phyloP scores from a whole-genome alignment of 2,113 vertebrate species.

The Bothrops jararaca region DNA sequence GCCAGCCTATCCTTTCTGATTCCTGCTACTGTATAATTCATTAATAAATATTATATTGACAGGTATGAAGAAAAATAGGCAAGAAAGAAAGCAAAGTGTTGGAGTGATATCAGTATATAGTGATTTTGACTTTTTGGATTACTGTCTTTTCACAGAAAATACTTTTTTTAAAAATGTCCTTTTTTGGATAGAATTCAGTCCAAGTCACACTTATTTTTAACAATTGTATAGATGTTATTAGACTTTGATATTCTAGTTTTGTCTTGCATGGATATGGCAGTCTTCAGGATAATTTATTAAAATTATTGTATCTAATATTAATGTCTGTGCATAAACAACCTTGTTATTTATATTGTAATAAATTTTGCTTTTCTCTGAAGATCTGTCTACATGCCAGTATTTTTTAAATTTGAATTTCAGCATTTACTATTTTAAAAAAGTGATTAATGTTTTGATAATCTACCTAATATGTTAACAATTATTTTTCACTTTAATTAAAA shows the following conservation, averaged over 20 bases:
- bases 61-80: too few species aligned
- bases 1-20: too few species aligned
- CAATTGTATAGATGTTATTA: background rate
- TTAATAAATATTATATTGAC: background rate
- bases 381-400: background rate
- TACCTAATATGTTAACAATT: background rate
- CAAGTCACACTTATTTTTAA: background rate
- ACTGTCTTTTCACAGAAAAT: background rate
- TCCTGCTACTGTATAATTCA: background rate
- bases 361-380: background rate
- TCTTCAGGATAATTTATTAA: background rate
- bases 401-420: background rate
- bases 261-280: background rate
- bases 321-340: background rate
- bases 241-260: background rate
- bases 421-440: background rate
- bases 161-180: background rate
- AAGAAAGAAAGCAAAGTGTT: background rate
- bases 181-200: background rate
- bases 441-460: background rate
- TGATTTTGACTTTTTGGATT: background rate
- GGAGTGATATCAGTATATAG: background rate
- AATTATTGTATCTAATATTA: background rate
- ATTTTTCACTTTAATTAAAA: background rate
- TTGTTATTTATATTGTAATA: background rate